Conservation (phyloP, 2,113 vertebrate genomes). For the Haplochromis vanheusdeni region DNA sequence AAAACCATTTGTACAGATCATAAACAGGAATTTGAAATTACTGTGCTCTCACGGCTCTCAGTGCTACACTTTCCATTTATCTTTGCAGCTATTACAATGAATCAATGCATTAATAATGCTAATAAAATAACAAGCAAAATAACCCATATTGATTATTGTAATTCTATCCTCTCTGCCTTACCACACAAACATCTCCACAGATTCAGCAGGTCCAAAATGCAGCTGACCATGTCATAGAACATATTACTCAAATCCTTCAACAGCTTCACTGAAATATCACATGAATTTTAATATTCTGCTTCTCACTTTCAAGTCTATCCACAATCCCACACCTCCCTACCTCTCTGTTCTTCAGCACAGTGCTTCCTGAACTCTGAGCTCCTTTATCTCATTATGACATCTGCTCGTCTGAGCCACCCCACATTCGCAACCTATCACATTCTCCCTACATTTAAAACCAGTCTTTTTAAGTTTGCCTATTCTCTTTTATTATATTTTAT, state of each 20-base stretch:
- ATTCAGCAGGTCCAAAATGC: not conserved
- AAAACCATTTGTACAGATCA: not conserved
- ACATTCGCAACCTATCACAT: fast-evolving
- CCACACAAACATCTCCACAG: too few relatives aligned
- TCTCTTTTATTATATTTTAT: not conserved
- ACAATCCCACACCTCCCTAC: fast-evolving
- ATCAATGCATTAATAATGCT: not conserved
- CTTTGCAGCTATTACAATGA: fast-evolving
- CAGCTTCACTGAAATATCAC: not conserved
- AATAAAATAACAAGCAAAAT: not conserved
- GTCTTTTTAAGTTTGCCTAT: not conserved
- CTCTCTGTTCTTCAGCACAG: not conserved
- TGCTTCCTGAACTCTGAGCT: fast-evolving
- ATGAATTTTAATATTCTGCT: not conserved
- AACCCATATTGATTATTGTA: not conserved
- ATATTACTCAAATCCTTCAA: not conserved
- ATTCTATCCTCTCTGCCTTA: not conserved
- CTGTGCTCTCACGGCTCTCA: fast-evolving
- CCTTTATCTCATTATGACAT: not conserved
- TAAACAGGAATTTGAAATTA: not conserved
- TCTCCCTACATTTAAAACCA: not conserved
- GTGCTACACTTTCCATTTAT: not conserved
- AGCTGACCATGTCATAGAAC: too few relatives aligned
- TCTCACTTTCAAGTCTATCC: not conserved
- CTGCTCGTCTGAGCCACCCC: fast-evolving